Base-by-base conservation (phyloP, 2,888 invertebrate genomes). In the Tetranychus truncatus region DNA sequence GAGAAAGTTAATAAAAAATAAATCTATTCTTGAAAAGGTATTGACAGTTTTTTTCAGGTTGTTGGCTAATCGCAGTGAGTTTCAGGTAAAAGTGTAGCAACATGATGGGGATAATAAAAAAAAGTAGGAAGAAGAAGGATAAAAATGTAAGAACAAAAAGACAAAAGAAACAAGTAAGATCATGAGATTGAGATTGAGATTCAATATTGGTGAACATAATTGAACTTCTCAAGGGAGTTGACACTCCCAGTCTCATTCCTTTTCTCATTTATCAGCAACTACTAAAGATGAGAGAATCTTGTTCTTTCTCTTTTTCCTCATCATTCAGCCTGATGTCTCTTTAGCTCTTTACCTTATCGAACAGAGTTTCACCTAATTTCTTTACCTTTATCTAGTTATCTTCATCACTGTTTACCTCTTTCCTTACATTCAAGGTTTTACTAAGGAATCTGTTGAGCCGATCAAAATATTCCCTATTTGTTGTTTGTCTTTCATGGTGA, bases 301-400 rank as follows among this genome's bases (percentile, higher is more conserved):
- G 20, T 69, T 69, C 21, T 24, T 69, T 7, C 21, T 24, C 11
- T 20, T 24, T 69, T 69, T 55, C 6, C 6, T 55, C n/a, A 18
- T 69, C 69, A 24, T 24, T 69, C 9, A 15, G 1, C 15, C 21
- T 24, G n/a, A 1, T 24, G 1, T 15, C n/a, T 11, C 11, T 69
- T 24, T 24, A 11, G 69, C 55, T 74, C 45, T 78, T 77, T 76
- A 76, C 77, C 78, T 77, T 76, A 75, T 34, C 34, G 34, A 34
- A 34, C 34, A 34, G 3, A 34, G 34, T 34, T 55, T 55, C 7
- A 55, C 55, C 55, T 55, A 55, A 55, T 55, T 55, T 55, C 55
- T 55, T 55, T 55, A 34, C 55, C 55, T 55, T 55, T 55, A 55
- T 55, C 55, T 15, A 15, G 55, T 55, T 55, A 55, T 15, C 55